Evolutionary conservation across 2,113 vertebrate genomes (phyloP).

Genomic region (Setophaga petechia): DNA sequence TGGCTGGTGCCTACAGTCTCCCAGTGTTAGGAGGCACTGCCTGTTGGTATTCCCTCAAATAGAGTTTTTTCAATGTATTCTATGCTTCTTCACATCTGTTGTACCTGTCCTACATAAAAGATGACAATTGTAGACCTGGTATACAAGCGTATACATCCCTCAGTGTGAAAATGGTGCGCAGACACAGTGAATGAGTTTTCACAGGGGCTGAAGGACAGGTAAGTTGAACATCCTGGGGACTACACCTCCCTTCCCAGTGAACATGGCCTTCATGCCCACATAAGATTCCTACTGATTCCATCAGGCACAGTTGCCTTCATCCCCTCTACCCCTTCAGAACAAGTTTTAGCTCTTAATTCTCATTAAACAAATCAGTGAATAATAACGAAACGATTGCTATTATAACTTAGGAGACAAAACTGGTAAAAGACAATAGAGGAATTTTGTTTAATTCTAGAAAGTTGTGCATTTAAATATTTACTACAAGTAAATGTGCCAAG

Average conservation of each 20-base stretch:
- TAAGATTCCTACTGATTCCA: fast-evolving
- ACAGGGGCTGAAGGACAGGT: not conserved
- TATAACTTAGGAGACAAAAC: not conserved
- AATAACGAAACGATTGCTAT: not conserved
- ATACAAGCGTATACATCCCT: not conserved
- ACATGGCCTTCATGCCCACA: not conserved
- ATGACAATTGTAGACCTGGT: not conserved
- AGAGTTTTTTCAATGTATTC: not conserved
- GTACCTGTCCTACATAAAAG: not conserved
- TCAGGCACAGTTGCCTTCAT: not conserved
- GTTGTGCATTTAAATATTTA: not conserved
- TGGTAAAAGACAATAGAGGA: not conserved
- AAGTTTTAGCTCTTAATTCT: not conserved
- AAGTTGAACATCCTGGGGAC: not conserved
- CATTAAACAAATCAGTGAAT: not conserved
- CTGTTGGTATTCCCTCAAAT: not conserved
- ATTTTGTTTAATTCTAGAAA: not conserved
- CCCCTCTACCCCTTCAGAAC: not conserved
- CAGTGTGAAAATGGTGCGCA: not conserved
- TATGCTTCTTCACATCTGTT: not conserved
- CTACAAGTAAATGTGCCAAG: not conserved
- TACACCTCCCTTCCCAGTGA: not conserved
- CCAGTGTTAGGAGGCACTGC: not conserved
- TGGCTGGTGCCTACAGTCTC: not conserved
- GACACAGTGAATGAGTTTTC: not conserved